Evolutionary conservation across 53 echinoderm and acorn worm species (phyloP), one percentile per base, ranked within the genome.

Genomic region (Astropecten irregularis): DNA sequence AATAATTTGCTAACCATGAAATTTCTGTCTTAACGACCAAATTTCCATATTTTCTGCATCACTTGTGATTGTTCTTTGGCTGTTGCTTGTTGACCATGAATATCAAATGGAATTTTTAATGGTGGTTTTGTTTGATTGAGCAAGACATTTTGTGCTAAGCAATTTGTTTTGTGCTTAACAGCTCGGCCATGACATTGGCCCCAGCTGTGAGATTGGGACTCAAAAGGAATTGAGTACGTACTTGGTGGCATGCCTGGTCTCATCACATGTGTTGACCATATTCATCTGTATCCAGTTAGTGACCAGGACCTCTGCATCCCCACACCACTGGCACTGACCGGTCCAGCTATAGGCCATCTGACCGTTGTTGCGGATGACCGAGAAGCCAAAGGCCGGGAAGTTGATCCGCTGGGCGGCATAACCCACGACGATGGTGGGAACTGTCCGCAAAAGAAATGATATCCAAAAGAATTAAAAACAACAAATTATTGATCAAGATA

Each of bases 271-370:
- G 37, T 70, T 66, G 31, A 90, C 93, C 88, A 88, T 85, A 27
- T 90, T 89, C 26, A 93, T 96, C 61, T 89, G 69, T 16, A 96
- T 82, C 96, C 96, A 96, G 10, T 93, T 96, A 76, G 96, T 96
- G 54, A 91, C 69, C 15, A 96, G 91, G 40, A 93, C 93, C 58
- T 96, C 96, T 2, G 94, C 86, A 8, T 85, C 91, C 28, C 71
- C 96, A 56, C 96, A 96, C 30, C 91, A 66, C 57, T 91, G 93
- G 47, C 96, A 96, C 66, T 96, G 96, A 67, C 96, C 96, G 7
- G 96, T 96, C 96, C 96, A 96, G 67, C 96, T 96, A 55, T 73
- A 94, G 30, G 96, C 91, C 34, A 81, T 69, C 40, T 79, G 62
- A 5, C 96, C 96, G 57, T 96, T 96, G 60, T 93, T 86, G 18